These are phyloP conservation scores for Apostichopus leukothele DNA, from an alignment of 53 echinoderm and acorn worm genomes.

Conservation along the genomic window DNA sequence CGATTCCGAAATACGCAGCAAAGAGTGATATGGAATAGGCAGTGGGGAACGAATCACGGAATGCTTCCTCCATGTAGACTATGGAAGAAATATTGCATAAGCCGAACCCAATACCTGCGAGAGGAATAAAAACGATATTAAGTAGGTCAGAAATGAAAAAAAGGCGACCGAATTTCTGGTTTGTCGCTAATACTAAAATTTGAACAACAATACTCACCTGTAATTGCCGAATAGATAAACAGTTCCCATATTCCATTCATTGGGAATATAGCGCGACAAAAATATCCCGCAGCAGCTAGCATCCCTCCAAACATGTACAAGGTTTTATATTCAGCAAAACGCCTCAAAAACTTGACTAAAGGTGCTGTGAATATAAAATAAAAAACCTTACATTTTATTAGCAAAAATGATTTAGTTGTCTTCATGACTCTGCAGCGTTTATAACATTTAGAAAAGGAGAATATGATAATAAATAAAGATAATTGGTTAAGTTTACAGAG, in stretches of 20 bases:
- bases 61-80: not conserved
- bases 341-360: not conserved
- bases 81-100: slow-evolving; percentile 5
- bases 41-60: not conserved
- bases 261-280: not conserved
- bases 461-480: too few species aligned
- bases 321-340: not conserved
- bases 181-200: too few species aligned
- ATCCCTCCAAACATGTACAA: not conserved
- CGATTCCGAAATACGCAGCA: not conserved
- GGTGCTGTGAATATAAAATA: not conserved
- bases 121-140: not conserved
- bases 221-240: not conserved
- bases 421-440: too few species aligned
- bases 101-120: not conserved
- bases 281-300: not conserved
- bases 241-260: not conserved
- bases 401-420: too few species aligned
- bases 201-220: not conserved
- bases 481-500: too few species aligned
- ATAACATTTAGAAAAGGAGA: too few species aligned
- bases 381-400: not conserved
- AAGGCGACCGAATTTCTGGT: too few species aligned
- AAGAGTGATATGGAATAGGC: slow-evolving; percentile 6
- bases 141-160: too few species aligned